phyloP scores from a whole-genome alignment of 2,113 vertebrate genomes.

The Aphelocoma coerulescens region DNA sequence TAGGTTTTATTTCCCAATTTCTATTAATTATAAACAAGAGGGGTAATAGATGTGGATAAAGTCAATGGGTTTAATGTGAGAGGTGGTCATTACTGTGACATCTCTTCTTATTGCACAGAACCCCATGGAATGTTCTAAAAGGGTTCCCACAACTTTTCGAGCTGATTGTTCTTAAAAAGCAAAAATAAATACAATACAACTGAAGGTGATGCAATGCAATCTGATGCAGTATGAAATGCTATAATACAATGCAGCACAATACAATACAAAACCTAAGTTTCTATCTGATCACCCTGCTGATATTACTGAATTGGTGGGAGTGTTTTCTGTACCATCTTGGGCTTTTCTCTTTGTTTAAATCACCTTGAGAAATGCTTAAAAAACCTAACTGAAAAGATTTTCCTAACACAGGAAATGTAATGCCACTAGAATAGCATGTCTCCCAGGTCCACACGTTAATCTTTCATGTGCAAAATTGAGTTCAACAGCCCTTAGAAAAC shows the following conservation, averaged over 20 bases:
- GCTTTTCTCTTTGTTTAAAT: background rate
- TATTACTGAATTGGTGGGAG: background rate
- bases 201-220: background rate
- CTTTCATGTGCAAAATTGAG: background rate
- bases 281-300: background rate
- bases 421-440: background rate
- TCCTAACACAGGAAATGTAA: background rate
- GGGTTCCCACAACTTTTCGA: background rate
- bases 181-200: background rate
- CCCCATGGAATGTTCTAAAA: background rate
- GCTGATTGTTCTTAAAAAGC: background rate
- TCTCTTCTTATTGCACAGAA: background rate
- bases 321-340: background rate
- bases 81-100: background rate
- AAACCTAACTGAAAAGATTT: background rate
- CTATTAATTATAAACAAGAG: background rate
- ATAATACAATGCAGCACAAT: background rate
- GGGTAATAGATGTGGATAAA: background rate
- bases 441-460: background rate
- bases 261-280: background rate
- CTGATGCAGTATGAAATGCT: background rate
- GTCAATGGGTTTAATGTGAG: background rate
- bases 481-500: background rate
- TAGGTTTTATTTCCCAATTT: background rate
- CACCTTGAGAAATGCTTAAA: background rate